Conservation (phyloP, 2,113 vertebrate genomes). For the Choloepus hoffmanni region DNA sequence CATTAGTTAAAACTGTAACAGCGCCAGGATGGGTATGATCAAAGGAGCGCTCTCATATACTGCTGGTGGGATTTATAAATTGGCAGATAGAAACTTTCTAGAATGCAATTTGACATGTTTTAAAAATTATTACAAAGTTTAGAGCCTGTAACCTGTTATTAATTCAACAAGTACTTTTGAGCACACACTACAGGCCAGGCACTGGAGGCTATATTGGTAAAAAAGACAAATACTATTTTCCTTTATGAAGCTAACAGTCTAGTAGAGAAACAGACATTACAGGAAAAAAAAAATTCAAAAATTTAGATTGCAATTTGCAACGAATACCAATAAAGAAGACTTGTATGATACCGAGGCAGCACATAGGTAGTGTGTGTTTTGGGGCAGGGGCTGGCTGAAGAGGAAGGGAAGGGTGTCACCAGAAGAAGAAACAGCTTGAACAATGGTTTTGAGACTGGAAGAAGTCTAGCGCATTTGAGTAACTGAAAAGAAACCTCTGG, state of each 20-base stretch:
- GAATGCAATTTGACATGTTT: background rate
- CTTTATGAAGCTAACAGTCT: background rate
- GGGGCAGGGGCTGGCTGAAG: background rate
- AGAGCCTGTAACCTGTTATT: background rate
- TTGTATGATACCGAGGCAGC: background rate
- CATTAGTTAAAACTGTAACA: constrained; percentile 37
- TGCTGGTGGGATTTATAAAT: background rate
- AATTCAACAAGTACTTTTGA: background rate
- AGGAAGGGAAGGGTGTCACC: background rate
- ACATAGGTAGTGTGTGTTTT: background rate
- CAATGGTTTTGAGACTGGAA: background rate
- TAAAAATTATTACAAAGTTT: background rate
- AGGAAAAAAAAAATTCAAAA: background rate
- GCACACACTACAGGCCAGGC: background rate
- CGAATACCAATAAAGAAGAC: background rate
- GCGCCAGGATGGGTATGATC: background rate
- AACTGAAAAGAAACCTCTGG: background rate
- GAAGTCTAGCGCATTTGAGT: background rate
- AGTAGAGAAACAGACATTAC: background rate
- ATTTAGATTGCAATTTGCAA: background rate
- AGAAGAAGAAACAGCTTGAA: background rate
- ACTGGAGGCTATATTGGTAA: background rate
- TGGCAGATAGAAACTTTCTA: background rate
- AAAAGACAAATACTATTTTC: background rate
- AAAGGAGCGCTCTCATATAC: background rate